Evolutionary conservation across 1,140 invertebrate genomes (phyloP).

Genomic region (Drepana arcuata): DNA sequence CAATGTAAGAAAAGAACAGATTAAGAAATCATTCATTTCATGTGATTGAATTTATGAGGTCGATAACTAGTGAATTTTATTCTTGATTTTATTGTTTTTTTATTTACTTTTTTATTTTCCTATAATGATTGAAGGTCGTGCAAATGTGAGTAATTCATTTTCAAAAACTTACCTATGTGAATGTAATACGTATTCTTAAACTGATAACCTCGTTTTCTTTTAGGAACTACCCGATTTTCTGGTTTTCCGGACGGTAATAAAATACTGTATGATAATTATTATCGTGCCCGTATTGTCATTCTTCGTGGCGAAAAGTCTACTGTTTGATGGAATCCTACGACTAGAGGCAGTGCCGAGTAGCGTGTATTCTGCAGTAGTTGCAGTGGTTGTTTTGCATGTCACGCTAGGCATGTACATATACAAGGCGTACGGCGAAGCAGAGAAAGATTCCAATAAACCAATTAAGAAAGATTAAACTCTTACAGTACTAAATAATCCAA

Average conservation of each 20-base stretch:
- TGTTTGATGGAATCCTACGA: conserved; percentile 73
- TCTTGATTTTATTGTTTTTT: conserved; percentile 19
- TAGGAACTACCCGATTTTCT: conserved; percentile 73
- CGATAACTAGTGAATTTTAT: conserved; percentile 2
- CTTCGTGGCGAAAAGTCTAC: conserved; percentile 72
- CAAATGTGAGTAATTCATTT: conserved; percentile 54
- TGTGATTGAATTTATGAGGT: conserved; percentile 14
- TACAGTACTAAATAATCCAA: conserved; percentile 7
- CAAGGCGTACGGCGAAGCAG: conserved; percentile 77
- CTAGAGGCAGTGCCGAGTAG: conserved; percentile 77
- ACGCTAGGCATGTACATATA: conserved; percentile 85
- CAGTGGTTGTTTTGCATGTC: conserved; percentile 80
- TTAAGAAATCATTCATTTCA: conserved; percentile 7
- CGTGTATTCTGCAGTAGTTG: conserved; percentile 81
- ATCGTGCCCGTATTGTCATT: conserved; percentile 76
- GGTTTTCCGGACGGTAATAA: conserved; percentile 76
- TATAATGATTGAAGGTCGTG: conserved; percentile 70
- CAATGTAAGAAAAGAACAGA: neutral
- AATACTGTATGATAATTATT: conserved; percentile 76
- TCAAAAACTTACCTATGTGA: neutral
- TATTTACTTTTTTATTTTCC: conserved; percentile 40
- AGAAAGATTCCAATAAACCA: conserved; percentile 46
- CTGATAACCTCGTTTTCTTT: conserved; percentile 33
- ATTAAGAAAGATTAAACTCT: conserved; percentile 58
- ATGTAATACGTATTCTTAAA: neutral